Conservation (phyloP, 2,888 invertebrate genomes). For the Drosophila borealis region DNA sequence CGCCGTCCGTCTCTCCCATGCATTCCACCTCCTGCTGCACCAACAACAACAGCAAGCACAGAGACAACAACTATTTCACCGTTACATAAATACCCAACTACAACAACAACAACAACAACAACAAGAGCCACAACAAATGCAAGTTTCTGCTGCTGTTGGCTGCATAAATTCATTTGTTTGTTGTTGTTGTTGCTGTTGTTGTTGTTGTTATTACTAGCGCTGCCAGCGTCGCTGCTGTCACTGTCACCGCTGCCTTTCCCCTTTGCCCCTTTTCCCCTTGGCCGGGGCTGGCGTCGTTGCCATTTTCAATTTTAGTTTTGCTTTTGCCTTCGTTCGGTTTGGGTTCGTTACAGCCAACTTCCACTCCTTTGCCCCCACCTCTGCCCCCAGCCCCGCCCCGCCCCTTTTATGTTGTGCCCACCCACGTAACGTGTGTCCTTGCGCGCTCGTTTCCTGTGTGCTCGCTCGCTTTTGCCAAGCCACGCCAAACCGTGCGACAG, state of each 20-base stretch:
- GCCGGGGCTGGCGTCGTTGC: constrained; percentile 53
- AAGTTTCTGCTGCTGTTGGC: constrained; percentile 52
- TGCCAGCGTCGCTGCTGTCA: constrained; percentile 57
- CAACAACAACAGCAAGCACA: constrained; percentile 21
- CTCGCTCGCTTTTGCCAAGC: constrained; percentile 30
- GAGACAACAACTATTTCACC: constrained; percentile 58
- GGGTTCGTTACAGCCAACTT: constrained; percentile 62
- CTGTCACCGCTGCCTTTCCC: constrained; percentile 43
- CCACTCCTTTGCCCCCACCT: constrained; percentile 2
- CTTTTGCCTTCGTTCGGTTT: constrained; percentile 60
- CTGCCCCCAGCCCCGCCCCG: not conserved
- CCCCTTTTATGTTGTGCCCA: constrained; percentile 32
- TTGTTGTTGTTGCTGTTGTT: constrained; percentile 45
- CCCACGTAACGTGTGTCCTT: constrained; percentile 74
- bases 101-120: constrained; percentile 44
- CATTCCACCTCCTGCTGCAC: constrained; percentile 44
- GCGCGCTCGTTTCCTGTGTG: constrained; percentile 67
- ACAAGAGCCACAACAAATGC: constrained; percentile 39
- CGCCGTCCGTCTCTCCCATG: constrained; percentile 61
- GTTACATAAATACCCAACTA: constrained; percentile 72
- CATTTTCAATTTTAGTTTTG: constrained; percentile 77
- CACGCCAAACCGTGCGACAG: constrained; percentile 57
- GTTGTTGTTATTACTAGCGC: constrained; percentile 47
- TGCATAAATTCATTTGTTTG: constrained; percentile 76
- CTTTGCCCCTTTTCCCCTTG: constrained; percentile 45